A percentile compares a stretch with the other conserved stretches of the same genome.
These are phyloP conservation scores for Heterotis niloticus DNA, from an alignment of 2,113 vertebrate species.

Conservation along the genomic window DNA sequence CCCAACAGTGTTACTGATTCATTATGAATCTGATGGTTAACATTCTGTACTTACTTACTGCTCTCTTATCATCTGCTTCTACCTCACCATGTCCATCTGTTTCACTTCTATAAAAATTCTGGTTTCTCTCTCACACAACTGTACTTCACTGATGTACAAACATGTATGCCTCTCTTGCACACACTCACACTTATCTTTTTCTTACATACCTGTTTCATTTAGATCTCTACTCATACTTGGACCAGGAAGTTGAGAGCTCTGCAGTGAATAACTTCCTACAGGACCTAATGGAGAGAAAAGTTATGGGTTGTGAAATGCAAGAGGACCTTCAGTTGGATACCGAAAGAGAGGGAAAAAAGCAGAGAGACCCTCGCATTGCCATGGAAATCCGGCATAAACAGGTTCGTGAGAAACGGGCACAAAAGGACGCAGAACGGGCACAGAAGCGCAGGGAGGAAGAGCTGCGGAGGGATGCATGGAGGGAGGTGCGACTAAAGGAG, in stretches of 20 bases:
- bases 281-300: constrained; percentile 77
- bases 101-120: background rate
- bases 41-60: constrained; percentile 33
- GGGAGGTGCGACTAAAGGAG: constrained; percentile 67
- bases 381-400: constrained; percentile 88
- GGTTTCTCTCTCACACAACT: background rate
- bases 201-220: constrained; percentile 28
- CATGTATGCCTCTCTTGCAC: background rate
- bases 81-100: background rate
- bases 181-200: background rate
- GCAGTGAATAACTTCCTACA: constrained; percentile 73
- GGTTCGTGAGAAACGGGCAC: constrained; percentile 81
- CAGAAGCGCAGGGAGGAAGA: constrained; percentile 59
- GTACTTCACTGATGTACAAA: background rate
- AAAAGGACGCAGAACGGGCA: constrained; percentile 64
- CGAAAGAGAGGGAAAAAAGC: constrained; percentile 54
- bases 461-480: constrained; percentile 55
- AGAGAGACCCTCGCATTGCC: constrained; percentile 70
- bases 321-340: constrained; percentile 66
- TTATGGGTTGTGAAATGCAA: constrained; percentile 60
- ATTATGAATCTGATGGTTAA: background rate
- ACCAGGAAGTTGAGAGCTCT: constrained; percentile 71
- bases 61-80: background rate
- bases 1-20: background rate
- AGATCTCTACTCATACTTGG: constrained; percentile 81